These are phyloP conservation scores for Chelidonichthys spinosus DNA, from an alignment of 2,797 vertebrate genomes.

Conservation along the genomic window DNA sequence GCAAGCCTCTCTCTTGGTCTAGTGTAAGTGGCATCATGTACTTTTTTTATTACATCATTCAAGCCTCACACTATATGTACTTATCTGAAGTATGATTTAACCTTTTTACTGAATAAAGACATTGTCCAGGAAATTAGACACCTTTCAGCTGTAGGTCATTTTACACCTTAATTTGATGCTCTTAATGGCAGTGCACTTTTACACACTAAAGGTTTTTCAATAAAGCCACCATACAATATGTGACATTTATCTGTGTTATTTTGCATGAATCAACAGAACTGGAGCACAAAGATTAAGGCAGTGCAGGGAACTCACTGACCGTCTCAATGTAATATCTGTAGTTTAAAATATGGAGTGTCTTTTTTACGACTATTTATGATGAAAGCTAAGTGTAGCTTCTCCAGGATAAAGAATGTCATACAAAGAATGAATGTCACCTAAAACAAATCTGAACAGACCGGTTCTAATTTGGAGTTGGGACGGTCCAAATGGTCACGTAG, in stretches of 20 bases:
- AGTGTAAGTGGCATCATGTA: constrained; percentile 3
- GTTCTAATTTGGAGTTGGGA: constrained; percentile 1
- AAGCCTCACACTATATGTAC: constrained; percentile 7
- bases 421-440: neutral
- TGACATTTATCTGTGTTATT: constrained; percentile 53
- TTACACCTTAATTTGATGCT: constrained; percentile 1
- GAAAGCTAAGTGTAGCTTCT: neutral
- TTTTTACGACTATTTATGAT: constrained; percentile 3
- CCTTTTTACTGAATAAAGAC: constrained; percentile 12
- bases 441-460: neutral
- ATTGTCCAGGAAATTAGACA: constrained; percentile 5
- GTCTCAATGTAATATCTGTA: constrained; percentile 19
- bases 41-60: constrained; percentile 3
- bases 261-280: constrained; percentile 46
- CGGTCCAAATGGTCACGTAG: neutral
- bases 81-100: constrained; percentile 22
- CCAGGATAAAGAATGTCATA: neutral
- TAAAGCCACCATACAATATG: constrained; percentile 3
- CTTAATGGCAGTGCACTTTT: constrained; percentile 4
- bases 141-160: constrained; percentile 5
- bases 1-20: constrained; percentile 7
- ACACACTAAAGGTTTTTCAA: constrained; percentile 15
- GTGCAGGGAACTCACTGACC: constrained; percentile 11
- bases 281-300: constrained; percentile 61
- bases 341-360: constrained; percentile 22